These are phyloP conservation scores for Reinhardtius hippoglossoides DNA, from an alignment of 2,113 vertebrate species.

Conservation along the genomic window DNA sequence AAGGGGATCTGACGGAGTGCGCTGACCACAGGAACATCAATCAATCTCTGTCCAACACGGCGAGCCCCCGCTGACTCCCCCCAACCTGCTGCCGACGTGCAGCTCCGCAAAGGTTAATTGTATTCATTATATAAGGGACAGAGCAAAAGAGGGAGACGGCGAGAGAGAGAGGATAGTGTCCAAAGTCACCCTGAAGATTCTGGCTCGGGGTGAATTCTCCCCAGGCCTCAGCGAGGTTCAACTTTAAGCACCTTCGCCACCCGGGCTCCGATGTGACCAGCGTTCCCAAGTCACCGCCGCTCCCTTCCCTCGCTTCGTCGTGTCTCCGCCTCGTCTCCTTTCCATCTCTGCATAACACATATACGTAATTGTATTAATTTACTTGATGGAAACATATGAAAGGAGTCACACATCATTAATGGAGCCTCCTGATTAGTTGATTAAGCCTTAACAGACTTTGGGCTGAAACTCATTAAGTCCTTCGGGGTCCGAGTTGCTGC, in stretches of 20 bases:
- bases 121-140: slow-evolving; percentile 78
- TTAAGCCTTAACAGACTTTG: slow-evolving; percentile 71
- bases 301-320: slow-evolving; percentile 1
- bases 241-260: slow-evolving; percentile 34
- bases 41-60: slow-evolving; percentile 77
- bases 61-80: slow-evolving; percentile 55
- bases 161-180: slow-evolving; percentile 32
- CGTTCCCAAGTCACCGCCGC: neutral
- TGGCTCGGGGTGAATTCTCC: slow-evolving; percentile 55
- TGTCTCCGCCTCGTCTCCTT: slow-evolving; percentile 24
- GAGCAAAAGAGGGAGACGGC: slow-evolving; percentile 37
- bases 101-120: slow-evolving; percentile 79
- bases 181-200: slow-evolving; percentile 74
- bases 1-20: slow-evolving; percentile 71
- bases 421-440: slow-evolving; percentile 70
- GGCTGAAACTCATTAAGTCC: slow-evolving; percentile 67
- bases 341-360: slow-evolving; percentile 46
- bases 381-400: slow-evolving; percentile 62
- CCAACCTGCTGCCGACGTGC: slow-evolving; percentile 61
- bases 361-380: slow-evolving; percentile 62
- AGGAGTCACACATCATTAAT: slow-evolving; percentile 64
- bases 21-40: slow-evolving; percentile 78
- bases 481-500: slow-evolving; percentile 33
- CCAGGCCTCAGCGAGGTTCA: slow-evolving; percentile 39
- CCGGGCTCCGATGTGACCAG: neutral